phyloP scores from a whole-genome alignment of 2,113 vertebrate species.

The Rhizomys pruinosus region DNA sequence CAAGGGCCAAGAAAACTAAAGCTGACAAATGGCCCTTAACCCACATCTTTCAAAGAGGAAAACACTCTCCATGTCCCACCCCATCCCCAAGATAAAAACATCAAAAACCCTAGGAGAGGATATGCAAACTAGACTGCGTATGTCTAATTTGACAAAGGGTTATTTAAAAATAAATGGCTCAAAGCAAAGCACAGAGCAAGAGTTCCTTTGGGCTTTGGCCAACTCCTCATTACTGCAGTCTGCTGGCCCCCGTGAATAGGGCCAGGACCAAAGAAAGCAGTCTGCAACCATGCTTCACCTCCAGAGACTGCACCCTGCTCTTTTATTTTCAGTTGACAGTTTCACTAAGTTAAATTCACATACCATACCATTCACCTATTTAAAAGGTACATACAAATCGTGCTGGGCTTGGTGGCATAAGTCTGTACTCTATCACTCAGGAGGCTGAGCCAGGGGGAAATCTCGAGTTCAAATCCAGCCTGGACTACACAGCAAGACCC shows the following conservation, averaged over 20 bases:
- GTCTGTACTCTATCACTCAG: background rate
- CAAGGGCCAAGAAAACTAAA: conserved; percentile 79
- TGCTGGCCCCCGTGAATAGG: conserved; percentile 41
- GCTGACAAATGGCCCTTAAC: conserved; percentile 78
- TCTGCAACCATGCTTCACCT: conserved; percentile 20
- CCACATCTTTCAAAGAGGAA: conserved; percentile 67
- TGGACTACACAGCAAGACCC: background rate
- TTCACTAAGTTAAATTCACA: conserved; percentile 49
- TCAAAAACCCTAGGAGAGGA: conserved; percentile 74
- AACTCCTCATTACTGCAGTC: conserved; percentile 59
- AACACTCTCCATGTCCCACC: conserved; percentile 22
- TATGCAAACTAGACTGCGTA: conserved; percentile 68
- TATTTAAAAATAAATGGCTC: conserved; percentile 79
- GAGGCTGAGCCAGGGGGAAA: background rate
- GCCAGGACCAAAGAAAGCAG: conserved; percentile 75
- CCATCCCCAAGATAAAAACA: conserved; percentile 76
- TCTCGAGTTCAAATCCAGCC: background rate
- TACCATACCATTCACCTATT: background rate
- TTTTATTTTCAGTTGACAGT: background rate
- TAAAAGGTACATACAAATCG: background rate
- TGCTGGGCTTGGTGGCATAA: background rate
- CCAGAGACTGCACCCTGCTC: conserved; percentile 19
- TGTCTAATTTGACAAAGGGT: conserved; percentile 73
- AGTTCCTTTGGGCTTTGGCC: conserved; percentile 72
- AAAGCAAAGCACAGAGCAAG: conserved; percentile 65